Base-by-base conservation (phyloP, 2,888 invertebrate genomes). In the Ctenicera cuprea region DNA sequence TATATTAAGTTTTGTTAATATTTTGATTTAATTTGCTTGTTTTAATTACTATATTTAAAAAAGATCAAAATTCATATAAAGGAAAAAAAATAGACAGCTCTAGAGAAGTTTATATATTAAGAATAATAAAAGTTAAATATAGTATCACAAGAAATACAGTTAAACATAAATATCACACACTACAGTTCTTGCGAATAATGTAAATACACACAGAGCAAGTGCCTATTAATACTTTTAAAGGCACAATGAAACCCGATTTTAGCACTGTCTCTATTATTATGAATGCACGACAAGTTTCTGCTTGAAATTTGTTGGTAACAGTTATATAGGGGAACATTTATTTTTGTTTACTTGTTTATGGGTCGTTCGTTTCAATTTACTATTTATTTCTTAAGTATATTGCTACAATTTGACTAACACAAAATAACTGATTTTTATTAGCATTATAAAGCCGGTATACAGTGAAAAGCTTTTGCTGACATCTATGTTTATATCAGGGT, bases 131-230 rank as follows among this genome's bases (percentile, higher is more conserved):
- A 63, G 63, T 73, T 68, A 52, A 73, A 62, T 73, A 73, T 73
- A 73, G 62, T 73, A 73, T 73, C 73, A 73, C 73, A 73, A 67
- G 61, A 73, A 72, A 73, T 67, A 73, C 63, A 73, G 54, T 73
- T 68, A 65, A 45, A 71, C 65, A 65, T 45, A 73, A 68, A 68
- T 52, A 73, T 73, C 73, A 73, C 73, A 72, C 62, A 52, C 73
- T 73, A 73, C 63, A 59, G 26, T 61, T 20, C 30, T 71, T 68
- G 71, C 67, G 43, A 63, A 52, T 72, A 50, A 37, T 37, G 43
- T 61, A 69, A 67, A 69, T 69, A 69, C 69, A 69, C 69, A 69
- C 52, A 61, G 9, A 69, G 69, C 69, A 62, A 69, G 69, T 69
- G 69, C 69, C 59, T 68, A 68, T 57, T n/a, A 66, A 66, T 57